phyloP scores from a whole-genome alignment of 2,888 invertebrate genomes.

The Macaria liturata region DNA sequence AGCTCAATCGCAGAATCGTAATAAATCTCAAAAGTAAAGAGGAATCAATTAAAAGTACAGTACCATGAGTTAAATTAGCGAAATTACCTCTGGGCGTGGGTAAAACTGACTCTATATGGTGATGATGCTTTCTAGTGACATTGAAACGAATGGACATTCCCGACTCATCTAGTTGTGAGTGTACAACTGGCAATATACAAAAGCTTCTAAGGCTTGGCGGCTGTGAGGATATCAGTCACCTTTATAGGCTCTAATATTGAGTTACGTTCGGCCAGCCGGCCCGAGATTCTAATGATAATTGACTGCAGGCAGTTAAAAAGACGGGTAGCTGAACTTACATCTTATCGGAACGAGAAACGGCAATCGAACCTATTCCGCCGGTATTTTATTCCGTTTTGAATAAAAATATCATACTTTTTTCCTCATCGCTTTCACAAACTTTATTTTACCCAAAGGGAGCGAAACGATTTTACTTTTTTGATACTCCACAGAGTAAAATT shows the following conservation, averaged over 20 bases:
- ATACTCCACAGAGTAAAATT: slow-evolving; percentile 28
- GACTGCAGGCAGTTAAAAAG: slow-evolving; percentile 71
- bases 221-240: slow-evolving; percentile 73
- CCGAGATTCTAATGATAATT: slow-evolving; percentile 75
- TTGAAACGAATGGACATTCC: no score
- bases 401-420: slow-evolving; percentile 43
- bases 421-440: slow-evolving; percentile 50
- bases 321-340: slow-evolving; percentile 69
- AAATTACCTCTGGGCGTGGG: no score
- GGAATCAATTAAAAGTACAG: no score
- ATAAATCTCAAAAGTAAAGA: no score
- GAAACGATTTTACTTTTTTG: slow-evolving; percentile 27
- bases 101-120: no score
- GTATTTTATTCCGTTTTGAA: slow-evolving; percentile 48
- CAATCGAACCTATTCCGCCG: slow-evolving; percentile 37
- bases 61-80: no score
- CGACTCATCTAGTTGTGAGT: no score
- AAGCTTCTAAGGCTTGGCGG: slow-evolving; percentile 51
- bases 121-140: no score
- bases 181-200: slow-evolving; percentile 24
- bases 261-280: slow-evolving; percentile 61
- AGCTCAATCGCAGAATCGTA: no score
- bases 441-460: slow-evolving; percentile 36
- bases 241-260: slow-evolving; percentile 79
- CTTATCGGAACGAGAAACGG: slow-evolving; percentile 49